These are phyloP conservation scores for Tricholaema leucomelas DNA, from an alignment of 2,113 vertebrate genomes.

Conservation along the genomic window DNA sequence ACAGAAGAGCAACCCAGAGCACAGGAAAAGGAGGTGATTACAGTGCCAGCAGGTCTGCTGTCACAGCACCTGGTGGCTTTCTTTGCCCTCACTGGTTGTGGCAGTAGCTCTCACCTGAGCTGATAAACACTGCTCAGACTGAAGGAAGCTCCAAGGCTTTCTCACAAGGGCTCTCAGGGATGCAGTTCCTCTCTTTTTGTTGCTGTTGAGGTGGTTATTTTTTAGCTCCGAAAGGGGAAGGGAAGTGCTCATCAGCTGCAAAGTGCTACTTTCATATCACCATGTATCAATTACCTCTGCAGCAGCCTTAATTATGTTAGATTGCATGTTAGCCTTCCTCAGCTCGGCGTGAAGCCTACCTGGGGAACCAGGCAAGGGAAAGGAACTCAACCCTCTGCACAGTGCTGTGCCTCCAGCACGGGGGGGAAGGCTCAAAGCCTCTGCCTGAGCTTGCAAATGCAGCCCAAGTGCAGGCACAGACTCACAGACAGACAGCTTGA, in stretches of 20 bases:
- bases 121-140: too few relatives aligned
- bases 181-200: not conserved
- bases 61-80: not conserved
- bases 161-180: not conserved
- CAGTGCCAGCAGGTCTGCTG: not conserved
- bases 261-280: conserved; percentile 38
- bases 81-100: not conserved
- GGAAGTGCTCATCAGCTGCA: conserved; percentile 29
- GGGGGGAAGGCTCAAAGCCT: too few relatives aligned
- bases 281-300: conserved; percentile 40
- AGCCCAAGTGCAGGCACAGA: not conserved
- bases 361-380: not conserved
- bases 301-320: conserved; percentile 42
- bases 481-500: too few relatives aligned
- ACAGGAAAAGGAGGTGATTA: too few relatives aligned
- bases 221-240: conserved; percentile 31
- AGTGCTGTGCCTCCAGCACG: not conserved
- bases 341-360: conserved; percentile 3
- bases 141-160: not conserved
- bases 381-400: not conserved
- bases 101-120: not conserved
- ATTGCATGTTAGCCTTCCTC: conserved; percentile 35
- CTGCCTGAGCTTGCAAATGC: too few relatives aligned
- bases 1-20: too few relatives aligned
- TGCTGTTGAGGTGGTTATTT: not conserved